Base-by-base conservation (phyloP, 2,113 vertebrate genomes). In the Otolemur garnettii region DNA sequence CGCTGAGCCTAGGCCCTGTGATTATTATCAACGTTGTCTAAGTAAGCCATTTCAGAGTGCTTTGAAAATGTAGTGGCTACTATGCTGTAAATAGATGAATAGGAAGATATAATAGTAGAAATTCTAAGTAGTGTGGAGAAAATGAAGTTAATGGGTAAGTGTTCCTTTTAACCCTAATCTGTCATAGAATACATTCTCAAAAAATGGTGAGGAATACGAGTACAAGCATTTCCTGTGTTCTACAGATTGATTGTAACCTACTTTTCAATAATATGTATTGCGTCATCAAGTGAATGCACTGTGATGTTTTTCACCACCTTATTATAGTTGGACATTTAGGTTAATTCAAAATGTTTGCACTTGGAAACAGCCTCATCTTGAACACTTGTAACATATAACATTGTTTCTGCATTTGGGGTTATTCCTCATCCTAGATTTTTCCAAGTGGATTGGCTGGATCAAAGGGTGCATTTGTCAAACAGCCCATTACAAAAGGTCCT, bases 311-410 rank as follows among this genome's bases (percentile, higher is more conserved):
- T 82, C 81, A 60, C 22, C n/a, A 88, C 18, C 2, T 79, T 26
- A 42, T 59, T 50, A 28, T 24, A 86, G 1, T 50, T 66, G 53
- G 35, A 68, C n/a, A 86, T 81, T 87, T 84, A 50, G 19, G 30
- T 79, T 55, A 66, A 82, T 85, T 83, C 81, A 55, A 92, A 77
- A 50, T 42, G 38, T 96, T 71, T 94, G 4, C 7, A 74, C 21
- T 60, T 69, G 2, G 59, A 91, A 91, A 80, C 38, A 80, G n/a
- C 60, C 19, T 81, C 38, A 12, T 69, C 28, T 35, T 82, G 45
- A 72, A 72, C 2, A 62, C 87, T 12, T 87, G 24, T 92, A 90
- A 72, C 60, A 1, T 6, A 35, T 57, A 87, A 77, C 55, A 87
- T 7, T 89, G 28, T 22, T 85, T 82, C 6, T 94, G 38, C 15